Base-by-base conservation (phyloP, 1,140 invertebrate species). In the Formica selysi region DNA sequence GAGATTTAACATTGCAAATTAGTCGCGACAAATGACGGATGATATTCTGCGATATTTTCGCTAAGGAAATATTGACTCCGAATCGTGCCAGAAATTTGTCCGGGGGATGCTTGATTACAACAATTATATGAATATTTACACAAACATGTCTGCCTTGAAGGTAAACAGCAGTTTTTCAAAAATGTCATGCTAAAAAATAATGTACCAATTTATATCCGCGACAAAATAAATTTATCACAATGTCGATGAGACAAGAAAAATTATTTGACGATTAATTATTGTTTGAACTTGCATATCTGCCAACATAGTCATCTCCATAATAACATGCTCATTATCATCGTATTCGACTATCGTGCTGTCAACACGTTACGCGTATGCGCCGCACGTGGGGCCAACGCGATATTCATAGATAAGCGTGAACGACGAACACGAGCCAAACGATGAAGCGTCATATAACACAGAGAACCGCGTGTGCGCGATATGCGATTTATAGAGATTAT, bases 301-400 rank as follows among this genome's bases (percentile, higher is more conserved):
- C 19, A 29, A 44, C 29, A 26, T 65, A 68, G 22, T 71, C 29
- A 38, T 79, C 61, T n/a, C 36, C 4, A 8, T 54, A 68, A 68
- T 70, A 57, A 32, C n/a, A 5, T 41, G 44, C 29, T 61, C 38
- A 61, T 83, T 83, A 74, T 74, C 38, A 7, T n/a, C n/a, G 44
- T 68, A 68, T 80, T 80, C 32, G 65, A 54, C 7, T 22, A 41
- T 67, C 51, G 51, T 8, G 44, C 76, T 70, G 79, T 48, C 57
- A 19, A 81, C 68, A 36, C 51, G 57, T 68, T 11, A 81, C 59
- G 26, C 51, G 38, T 68, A 29, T 54, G 41, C 32, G 10, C 13
- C 6, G 29, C 85, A 88, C 78, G 67, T 88, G 74, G 65, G 29
- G 11, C 38, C 13, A 16, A 83, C 44, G 13, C 76, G 64, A 87